Evolutionary conservation across 2,797 vertebrate species (phyloP), one percentile per base, ranked within the genome.

Genomic region (Macrochelys suwanniensis): DNA sequence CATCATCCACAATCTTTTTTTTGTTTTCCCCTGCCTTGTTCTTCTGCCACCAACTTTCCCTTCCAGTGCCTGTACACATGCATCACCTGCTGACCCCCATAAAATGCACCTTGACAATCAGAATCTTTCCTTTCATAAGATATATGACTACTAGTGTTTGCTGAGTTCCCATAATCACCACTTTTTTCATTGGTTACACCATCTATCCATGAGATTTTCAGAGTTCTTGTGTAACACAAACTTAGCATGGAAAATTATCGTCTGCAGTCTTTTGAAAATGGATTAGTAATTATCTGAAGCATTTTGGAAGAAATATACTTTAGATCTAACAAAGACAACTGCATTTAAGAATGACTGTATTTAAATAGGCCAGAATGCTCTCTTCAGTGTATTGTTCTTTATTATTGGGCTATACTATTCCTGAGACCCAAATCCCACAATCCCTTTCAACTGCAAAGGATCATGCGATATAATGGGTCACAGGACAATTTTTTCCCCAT

Each of bases 401-500:
- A 45, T 45, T 51, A 1, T 74, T 19, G 37, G 28, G 76, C 61
- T 25, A 31, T 42, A 2, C 51, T 0, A 2, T n/a, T 0, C 15
- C 50, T 7, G 49, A 31, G 90, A 26, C 56, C 5, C 42, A 0
- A 25, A 2, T 37, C 51, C 92, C 54, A 9, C 47, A 3, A n/a
- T 3, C 79, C n/a, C 59, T 1, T 31, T 77, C 37, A 85, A 87
- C 33, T 47, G 21, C 65, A 5, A 19, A 7, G 10, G 50, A 11
- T 89, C 3, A 0, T 0, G 1, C 8, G 89, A 33, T 4, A 9
- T n/a, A 1, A 6, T 3, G 28, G 2, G 78, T 68, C 54, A 5
- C 13, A 79, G 42, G 33, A 37, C 71, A 26, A 15, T 12, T 4
- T 42, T 76, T 76, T 76, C 11, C 45, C 42, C 12, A 26, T 28